Percentiles rank a stretch among this genome's conserved stretches.
These are phyloP conservation scores for Invenusta paracnida DNA, from an alignment of 2,888 invertebrate genomes.

Conservation along the genomic window DNA sequence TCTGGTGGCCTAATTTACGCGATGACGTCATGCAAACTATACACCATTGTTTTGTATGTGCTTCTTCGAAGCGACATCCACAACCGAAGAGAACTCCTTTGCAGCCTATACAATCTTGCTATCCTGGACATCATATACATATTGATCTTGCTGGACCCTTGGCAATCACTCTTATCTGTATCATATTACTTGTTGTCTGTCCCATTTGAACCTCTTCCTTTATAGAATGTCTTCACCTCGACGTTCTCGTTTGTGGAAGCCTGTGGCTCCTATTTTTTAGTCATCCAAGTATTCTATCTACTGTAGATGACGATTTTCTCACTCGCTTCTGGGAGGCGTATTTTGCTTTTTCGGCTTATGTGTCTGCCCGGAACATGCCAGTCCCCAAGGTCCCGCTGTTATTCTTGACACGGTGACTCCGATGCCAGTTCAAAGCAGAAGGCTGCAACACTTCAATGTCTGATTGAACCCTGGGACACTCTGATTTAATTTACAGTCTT, in stretches of 20 bases:
- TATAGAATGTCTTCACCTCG: not conserved
- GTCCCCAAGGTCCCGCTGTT: not conserved
- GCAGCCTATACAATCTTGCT: not conserved
- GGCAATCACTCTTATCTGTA: not conserved
- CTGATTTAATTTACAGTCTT: not conserved
- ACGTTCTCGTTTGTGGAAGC: not conserved
- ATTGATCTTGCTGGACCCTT: not conserved
- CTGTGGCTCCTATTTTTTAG: not conserved
- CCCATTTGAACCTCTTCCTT: not conserved
- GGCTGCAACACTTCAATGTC: not conserved
- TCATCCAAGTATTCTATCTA: not conserved
- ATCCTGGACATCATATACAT: not conserved
- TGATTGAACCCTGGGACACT: not conserved
- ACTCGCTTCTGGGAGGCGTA: too few relatives aligned
- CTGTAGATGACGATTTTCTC: too few relatives aligned
- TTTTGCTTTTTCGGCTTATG: not conserved
- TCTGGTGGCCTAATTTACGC: not conserved
- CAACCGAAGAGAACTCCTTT: not conserved
- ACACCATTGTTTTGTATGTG: not conserved
- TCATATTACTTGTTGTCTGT: not conserved
- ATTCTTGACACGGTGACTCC: not conserved
- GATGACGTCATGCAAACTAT: not conserved
- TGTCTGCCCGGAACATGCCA: not conserved
- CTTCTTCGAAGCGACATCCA: not conserved
- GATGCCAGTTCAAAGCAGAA: not conserved